Evolutionary conservation across 35 echinoderm and acorn worm genomes (phyloP).

Genomic region (Apostichopus japonicus): DNA sequence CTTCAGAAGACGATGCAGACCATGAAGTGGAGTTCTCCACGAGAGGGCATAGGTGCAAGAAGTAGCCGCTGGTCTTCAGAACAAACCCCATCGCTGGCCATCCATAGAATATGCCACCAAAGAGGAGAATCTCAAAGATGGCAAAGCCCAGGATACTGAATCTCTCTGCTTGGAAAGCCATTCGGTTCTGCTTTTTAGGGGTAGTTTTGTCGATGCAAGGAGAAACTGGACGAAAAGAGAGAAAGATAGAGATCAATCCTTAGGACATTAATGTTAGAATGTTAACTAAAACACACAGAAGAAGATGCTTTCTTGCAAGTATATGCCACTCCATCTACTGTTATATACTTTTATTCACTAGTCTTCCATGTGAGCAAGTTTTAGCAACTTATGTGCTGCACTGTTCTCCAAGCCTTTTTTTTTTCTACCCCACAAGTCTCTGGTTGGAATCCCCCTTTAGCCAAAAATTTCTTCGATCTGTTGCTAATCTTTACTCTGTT

Average conservation of each 20-base stretch:
- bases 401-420: too few species aligned
- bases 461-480: too few species aligned
- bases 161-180: constrained; percentile 20
- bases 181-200: background rate
- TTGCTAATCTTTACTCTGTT: too few species aligned
- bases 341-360: background rate
- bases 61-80: constrained; percentile 72
- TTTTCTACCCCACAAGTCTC: too few species aligned
- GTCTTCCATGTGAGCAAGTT: too few species aligned
- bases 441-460: too few species aligned
- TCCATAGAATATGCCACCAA: constrained; percentile 80
- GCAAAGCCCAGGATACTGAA: constrained; percentile 50
- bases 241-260: background rate
- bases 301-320: background rate
- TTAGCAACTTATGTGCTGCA: too few species aligned
- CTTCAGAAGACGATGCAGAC: too few species aligned
- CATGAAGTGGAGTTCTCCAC: background rate
- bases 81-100: constrained; percentile 83
- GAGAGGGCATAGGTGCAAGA: constrained; percentile 60
- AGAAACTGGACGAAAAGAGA: background rate
- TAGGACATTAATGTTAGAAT: too few species aligned
- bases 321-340: background rate
- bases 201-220: background rate
- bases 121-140: constrained; percentile 71
- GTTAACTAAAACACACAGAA: background rate